Percentiles rank a stretch among this genome's conserved stretches.
phyloP scores from a whole-genome alignment of 2,113 vertebrate species.

The Saccopteryx bilineata region DNA sequence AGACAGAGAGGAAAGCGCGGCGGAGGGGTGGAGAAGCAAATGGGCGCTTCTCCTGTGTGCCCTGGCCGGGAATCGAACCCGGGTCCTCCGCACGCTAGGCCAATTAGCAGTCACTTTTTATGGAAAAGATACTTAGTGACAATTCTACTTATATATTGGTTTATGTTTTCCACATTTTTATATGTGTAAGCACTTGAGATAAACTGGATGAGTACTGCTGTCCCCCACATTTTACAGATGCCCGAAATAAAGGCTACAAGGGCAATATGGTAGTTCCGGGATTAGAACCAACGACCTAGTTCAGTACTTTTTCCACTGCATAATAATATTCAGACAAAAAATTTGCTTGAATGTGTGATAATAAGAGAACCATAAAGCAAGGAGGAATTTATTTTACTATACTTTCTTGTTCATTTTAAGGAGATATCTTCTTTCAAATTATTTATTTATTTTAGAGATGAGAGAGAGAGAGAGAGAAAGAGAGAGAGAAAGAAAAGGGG shows the following conservation, averaged over 20 bases:
- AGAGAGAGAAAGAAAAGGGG: too few species aligned
- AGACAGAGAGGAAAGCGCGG: too few species aligned
- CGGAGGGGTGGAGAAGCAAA: too few species aligned
- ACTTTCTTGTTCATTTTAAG: not conserved
- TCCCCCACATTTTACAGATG: not conserved
- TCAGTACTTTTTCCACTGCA: not conserved
- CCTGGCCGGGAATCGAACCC: too few species aligned
- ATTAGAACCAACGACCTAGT: not conserved
- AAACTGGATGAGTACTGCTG: not conserved
- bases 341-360: not conserved
- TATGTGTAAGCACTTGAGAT: not conserved
- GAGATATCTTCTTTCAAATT: not conserved
- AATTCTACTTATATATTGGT: not conserved
- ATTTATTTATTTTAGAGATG: too few species aligned
- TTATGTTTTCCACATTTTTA: constrained; percentile 46
- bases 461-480: too few species aligned
- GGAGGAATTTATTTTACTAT: not conserved
- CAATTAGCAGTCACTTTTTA: not conserved
- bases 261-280: not conserved
- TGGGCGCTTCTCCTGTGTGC: too few species aligned
- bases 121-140: not conserved
- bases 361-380: constrained; percentile 27
- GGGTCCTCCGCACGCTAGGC: too few species aligned
- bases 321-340: constrained; percentile 38
- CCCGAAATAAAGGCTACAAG: not conserved